phyloP scores from a whole-genome alignment of 2,888 invertebrate genomes.

The Pachydiplax longipennis region DNA sequence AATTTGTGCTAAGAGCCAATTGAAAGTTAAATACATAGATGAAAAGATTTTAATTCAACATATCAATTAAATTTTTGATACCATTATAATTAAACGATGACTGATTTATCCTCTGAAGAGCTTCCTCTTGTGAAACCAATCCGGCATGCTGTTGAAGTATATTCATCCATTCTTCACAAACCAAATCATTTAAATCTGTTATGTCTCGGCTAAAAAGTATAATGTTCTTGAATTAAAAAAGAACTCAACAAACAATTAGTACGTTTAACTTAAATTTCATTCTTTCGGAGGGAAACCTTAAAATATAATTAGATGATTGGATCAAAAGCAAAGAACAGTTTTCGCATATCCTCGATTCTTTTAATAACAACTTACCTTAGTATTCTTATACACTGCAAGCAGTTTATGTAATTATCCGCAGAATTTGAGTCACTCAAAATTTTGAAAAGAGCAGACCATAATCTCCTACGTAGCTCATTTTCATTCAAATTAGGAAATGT shows the following conservation, averaged over 20 bases:
- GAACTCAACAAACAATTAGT: conserved; percentile 30
- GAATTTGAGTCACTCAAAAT: conserved; percentile 64
- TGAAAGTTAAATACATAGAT: no score
- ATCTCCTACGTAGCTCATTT: conserved; percentile 63
- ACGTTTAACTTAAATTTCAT: conserved; percentile 2
- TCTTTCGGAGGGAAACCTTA: neutral
- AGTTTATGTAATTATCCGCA: conserved; percentile 63
- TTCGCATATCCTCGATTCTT: neutral
- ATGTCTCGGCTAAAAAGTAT: conserved; percentile 74
- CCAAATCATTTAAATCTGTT: conserved; percentile 70
- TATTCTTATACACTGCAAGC: conserved; percentile 70
- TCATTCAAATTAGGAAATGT: conserved; percentile 69
- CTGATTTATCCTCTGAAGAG: conserved; percentile 38
- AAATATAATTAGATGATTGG: conserved; percentile 23
- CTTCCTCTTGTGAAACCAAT: conserved; percentile 56
- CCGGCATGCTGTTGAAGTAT: conserved; percentile 74
- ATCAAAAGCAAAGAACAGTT: neutral
- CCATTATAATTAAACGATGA: conserved; percentile 48
- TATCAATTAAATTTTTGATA: conserved; percentile 1
- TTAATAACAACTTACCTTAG: conserved; percentile 65
- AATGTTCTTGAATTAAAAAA: neutral
- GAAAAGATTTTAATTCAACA: no score
- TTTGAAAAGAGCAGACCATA: conserved; percentile 71
- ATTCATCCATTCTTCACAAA: conserved; percentile 73
- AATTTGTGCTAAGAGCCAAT: no score